These are phyloP conservation scores for Opisthograptis luteolata DNA, from an alignment of 2,888 invertebrate species.

Conservation along the genomic window DNA sequence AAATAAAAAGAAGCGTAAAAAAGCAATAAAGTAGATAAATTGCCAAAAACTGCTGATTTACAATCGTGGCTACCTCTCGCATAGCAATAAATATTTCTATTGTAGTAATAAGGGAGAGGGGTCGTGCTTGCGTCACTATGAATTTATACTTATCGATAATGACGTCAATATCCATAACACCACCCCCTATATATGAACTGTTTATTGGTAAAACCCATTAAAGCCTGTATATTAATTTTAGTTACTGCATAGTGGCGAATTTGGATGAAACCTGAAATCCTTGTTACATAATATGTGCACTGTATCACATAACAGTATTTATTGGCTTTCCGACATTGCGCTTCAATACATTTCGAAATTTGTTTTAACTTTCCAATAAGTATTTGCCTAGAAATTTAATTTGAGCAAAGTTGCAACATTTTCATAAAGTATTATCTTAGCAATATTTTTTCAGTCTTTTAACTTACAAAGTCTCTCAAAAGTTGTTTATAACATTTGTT, in stretches of 20 bases:
- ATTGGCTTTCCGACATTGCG: no score
- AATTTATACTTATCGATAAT: slow-evolving; percentile 74
- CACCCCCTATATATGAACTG: slow-evolving; percentile 37
- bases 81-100: slow-evolving; percentile 54
- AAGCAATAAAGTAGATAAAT: slow-evolving; percentile 25
- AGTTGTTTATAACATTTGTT: background rate
- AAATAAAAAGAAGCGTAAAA: slow-evolving; percentile 10
- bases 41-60: slow-evolving; percentile 29
- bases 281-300: no score
- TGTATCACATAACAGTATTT: no score
- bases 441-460: no score
- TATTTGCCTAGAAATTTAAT: no score
- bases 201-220: slow-evolving; percentile 36
- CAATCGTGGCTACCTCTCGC: slow-evolving; percentile 64
- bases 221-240: background rate
- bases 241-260: no score
- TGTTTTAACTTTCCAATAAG: no score
- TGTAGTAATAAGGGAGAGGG: slow-evolving; percentile 65
- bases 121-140: slow-evolving; percentile 67
- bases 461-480: background rate
- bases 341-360: no score
- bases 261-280: no score
- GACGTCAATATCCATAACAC: slow-evolving; percentile 57
- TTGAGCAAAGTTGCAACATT: no score
- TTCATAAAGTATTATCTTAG: no score